Base-by-base conservation (phyloP, 2,888 invertebrate genomes). In the Hipparchia sbordonii region DNA sequence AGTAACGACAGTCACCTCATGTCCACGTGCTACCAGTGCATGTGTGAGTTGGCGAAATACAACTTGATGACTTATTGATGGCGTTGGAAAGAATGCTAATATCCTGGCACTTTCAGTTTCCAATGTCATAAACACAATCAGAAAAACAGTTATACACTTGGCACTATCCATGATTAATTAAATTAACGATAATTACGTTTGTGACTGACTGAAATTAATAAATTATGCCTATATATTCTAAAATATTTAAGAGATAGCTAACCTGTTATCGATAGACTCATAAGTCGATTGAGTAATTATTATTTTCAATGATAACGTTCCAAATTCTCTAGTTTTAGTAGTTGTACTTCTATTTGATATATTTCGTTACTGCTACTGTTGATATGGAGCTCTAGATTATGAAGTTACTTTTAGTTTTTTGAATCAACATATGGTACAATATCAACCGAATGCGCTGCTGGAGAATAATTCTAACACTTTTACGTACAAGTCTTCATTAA, bases 1-100 rank as follows among this genome's bases (percentile, higher is more conserved):
- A 0, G 92, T 89, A 1, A 89, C 71, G 0, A 90, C 79, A 0
- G 84, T 83, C 0, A 93, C 73, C 66, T 91, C 82, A 74, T 94
- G 93, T 1, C 92, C 92, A 33, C 84, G 79, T 57, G 76, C 79
- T 1, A 81, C 82, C 48, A 93, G 74, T 48, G 86, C 87, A 33
- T 84, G 78, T 23, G 85, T 82, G 1, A 92, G 71, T 48, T 82
- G 79, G 48, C 82, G 87, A 84, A 82, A 81, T 0, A 78, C 76
- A 7, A 74, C 33, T 75, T 78, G 77, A 68, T 78, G 78, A 72
- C 92, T 94, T 61, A 91, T 87, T 0, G 88, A 86, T 0, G 89
- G 84, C 1, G 82, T 79, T 1, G 89, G 82, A 54, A 87, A 80
- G 0, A 88, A 77, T 0, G 79, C 85, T 52, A 91, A 76, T 69